Conservation (phyloP, 2,797 vertebrate genomes). For the Enteromius radiatus region DNA sequence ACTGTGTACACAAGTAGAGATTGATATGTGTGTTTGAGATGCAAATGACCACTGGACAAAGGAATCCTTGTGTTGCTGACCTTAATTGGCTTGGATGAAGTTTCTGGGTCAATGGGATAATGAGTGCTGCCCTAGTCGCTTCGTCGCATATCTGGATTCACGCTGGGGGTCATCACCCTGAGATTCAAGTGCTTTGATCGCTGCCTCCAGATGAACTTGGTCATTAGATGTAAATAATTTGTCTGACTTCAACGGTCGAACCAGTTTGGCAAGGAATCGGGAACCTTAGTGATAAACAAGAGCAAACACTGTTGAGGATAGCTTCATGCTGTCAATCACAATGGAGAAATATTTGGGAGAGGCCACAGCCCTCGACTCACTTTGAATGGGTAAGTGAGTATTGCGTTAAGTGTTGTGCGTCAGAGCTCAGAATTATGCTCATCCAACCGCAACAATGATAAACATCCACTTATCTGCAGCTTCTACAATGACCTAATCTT, state of each 20-base stretch:
- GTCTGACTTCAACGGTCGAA: background rate
- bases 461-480: background rate
- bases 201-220: constrained; percentile 22
- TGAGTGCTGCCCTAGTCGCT: constrained; percentile 12
- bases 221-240: constrained; percentile 26
- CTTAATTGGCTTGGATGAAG: constrained; percentile 55
- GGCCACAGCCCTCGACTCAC: background rate
- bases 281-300: constrained; percentile 17
- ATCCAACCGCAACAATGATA: background rate
- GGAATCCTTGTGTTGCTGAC: constrained; percentile 55
- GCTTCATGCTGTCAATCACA: constrained; percentile 9
- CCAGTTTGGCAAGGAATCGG: constrained; percentile 1
- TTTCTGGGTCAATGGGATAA: constrained; percentile 56
- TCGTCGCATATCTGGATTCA: constrained; percentile 21
- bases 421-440: constrained; percentile 4
- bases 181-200: constrained; percentile 31
- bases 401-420: background rate
- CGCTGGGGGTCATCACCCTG: background rate
- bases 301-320: constrained; percentile 8
- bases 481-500: constrained; percentile 1
- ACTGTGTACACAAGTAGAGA: constrained; percentile 50
- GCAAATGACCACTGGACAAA: constrained; percentile 55
- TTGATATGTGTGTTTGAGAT: constrained; percentile 59
- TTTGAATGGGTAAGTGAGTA: background rate
- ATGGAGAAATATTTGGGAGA: constrained; percentile 23